Evolutionary conservation across 2,113 vertebrate genomes (phyloP).

Genomic region (Plotosus lineatus): DNA sequence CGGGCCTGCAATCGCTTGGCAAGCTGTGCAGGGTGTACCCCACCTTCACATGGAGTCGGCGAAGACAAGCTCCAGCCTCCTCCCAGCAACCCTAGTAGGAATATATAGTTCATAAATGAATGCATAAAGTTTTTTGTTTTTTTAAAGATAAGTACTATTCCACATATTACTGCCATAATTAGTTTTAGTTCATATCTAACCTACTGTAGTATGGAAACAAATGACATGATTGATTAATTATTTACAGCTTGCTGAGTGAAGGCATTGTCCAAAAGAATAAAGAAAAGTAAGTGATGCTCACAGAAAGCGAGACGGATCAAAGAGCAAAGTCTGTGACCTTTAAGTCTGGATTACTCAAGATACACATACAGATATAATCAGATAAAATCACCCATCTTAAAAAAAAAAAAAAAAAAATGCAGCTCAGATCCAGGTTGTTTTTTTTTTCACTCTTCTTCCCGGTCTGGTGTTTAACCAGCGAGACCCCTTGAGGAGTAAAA

Average conservation of each 20-base stretch:
- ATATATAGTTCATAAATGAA: too few relatives aligned
- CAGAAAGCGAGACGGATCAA: constrained; percentile 39
- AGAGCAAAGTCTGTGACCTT: constrained; percentile 68
- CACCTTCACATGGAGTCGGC: too few relatives aligned
- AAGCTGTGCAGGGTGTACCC: too few relatives aligned
- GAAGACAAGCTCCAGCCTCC: too few relatives aligned
- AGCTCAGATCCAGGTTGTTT: background rate
- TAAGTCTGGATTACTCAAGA: constrained; percentile 50
- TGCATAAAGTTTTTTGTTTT: background rate
- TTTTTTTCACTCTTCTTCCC: too few relatives aligned
- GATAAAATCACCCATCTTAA: background rate
- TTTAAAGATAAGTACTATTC: background rate
- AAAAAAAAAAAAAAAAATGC: background rate
- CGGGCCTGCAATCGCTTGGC: too few relatives aligned
- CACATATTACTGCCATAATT: background rate
- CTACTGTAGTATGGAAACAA: background rate
- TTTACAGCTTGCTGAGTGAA: background rate
- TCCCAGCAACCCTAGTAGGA: too few relatives aligned
- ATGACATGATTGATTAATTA: background rate
- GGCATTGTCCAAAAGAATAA: background rate
- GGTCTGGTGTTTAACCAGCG: too few relatives aligned
- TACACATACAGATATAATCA: constrained; percentile 5
- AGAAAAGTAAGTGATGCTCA: constrained; percentile 14
- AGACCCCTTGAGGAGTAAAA: background rate
- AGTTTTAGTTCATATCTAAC: background rate